Percentiles rank a stretch among this genome's conserved stretches.
These are phyloP conservation scores for Thalassophryne amazonica DNA, from an alignment of 2,797 vertebrate genomes.

Conservation along the genomic window DNA sequence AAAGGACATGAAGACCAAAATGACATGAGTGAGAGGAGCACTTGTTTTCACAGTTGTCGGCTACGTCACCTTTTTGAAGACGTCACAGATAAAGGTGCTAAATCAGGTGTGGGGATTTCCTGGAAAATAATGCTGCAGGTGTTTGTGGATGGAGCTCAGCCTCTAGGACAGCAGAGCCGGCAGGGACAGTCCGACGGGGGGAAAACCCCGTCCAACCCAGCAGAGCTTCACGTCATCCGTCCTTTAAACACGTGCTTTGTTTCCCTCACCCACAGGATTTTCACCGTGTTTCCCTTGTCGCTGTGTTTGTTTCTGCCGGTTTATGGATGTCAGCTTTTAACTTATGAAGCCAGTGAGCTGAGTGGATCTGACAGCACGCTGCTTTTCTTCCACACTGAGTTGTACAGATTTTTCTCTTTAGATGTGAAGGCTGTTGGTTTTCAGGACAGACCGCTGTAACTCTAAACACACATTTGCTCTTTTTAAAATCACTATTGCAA, in stretches of 20 bases:
- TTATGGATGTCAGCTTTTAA: too few relatives aligned
- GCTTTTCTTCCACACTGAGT: too few relatives aligned
- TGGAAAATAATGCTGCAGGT: conserved; percentile 44
- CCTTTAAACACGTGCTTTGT: conserved; percentile 20
- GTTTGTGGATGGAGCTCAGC: conserved; percentile 12
- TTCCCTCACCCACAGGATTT: conserved; percentile 21
- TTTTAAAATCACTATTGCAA: conserved; percentile 10
- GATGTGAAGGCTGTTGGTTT: conserved; percentile 34
- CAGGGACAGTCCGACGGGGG: conserved; percentile 35
- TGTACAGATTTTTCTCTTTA: conserved; percentile 36
- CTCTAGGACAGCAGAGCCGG: conserved; percentile 25
- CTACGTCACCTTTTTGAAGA: conserved; percentile 12
- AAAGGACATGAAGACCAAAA: conserved; percentile 33
- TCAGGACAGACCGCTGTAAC: conserved; percentile 13
- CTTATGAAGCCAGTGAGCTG: too few relatives aligned
- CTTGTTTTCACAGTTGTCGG: conserved; percentile 9
- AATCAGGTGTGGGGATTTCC: conserved; percentile 50
- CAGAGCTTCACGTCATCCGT: conserved; percentile 18
- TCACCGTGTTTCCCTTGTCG: too few relatives aligned
- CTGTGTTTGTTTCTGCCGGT: too few relatives aligned
- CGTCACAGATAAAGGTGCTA: conserved; percentile 38
- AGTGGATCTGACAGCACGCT: too few relatives aligned
- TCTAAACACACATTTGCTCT: conserved; percentile 23
- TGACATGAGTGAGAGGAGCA: conserved; percentile 20
- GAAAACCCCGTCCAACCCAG: conserved; percentile 29